A percentile compares a stretch with the other conserved stretches of the same genome.
Conservation (phyloP, 1,140 invertebrate species). For the Danaus plexippus region DNA sequence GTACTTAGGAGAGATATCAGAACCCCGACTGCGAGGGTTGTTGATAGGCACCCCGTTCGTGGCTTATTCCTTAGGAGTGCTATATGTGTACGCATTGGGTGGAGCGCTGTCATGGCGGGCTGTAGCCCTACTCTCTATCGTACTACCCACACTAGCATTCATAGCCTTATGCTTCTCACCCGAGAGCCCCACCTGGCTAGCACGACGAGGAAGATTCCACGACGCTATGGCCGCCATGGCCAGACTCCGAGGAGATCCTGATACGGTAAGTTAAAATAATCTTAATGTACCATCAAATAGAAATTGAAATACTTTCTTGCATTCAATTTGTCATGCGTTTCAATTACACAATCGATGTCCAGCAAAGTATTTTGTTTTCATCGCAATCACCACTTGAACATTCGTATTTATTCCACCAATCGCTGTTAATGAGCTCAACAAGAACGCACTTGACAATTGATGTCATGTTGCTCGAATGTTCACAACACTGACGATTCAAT, state of each 20-base stretch:
- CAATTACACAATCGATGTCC: constrained; percentile 4
- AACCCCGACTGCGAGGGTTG: constrained; percentile 77
- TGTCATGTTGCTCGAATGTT: constrained; percentile 39
- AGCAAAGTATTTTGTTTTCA: constrained; percentile 22
- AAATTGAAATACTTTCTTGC: no score
- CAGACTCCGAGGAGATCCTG: constrained; percentile 77
- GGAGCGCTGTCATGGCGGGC: constrained; percentile 75
- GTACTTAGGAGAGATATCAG: constrained; percentile 80
- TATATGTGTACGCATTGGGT: constrained; percentile 79
- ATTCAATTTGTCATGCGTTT: no score
- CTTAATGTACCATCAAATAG: no score
- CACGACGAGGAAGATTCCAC: constrained; percentile 73
- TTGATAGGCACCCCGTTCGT: constrained; percentile 77
- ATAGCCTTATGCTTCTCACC: constrained; percentile 76
- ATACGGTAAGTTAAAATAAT: constrained; percentile 50
- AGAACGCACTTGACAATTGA: constrained; percentile 44
- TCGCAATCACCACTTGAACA: constrained; percentile 13
- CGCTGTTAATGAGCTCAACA: constrained; percentile 57
- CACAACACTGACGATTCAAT: constrained; percentile 15
- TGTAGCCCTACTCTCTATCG: constrained; percentile 75
- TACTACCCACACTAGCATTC: constrained; percentile 74
- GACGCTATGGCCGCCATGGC: constrained; percentile 76
- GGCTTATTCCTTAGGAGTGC: constrained; percentile 80
- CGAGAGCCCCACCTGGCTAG: constrained; percentile 82
- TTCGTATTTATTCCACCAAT: constrained; percentile 32